Evolutionary conservation across 2,888 invertebrate genomes (phyloP).

Genomic region (Pollenia labialis): DNA sequence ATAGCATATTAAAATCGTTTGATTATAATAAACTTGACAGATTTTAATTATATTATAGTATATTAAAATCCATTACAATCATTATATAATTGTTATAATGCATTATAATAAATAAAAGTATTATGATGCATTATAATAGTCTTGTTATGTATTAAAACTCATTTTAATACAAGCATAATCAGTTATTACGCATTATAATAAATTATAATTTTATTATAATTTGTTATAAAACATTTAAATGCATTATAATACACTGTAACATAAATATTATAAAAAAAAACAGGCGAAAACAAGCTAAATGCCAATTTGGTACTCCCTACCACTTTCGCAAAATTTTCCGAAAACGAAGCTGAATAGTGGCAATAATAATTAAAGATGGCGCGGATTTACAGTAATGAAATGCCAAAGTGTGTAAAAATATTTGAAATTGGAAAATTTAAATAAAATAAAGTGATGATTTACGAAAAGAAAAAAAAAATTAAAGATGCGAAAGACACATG

Average conservation of each 20-base stretch:
- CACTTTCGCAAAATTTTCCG: too few species aligned
- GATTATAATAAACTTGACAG: background rate
- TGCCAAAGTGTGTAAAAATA: too few species aligned
- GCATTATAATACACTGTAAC: background rate
- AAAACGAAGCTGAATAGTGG: too few species aligned
- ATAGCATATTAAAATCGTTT: background rate
- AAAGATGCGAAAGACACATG: too few species aligned
- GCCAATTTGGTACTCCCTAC: too few species aligned
- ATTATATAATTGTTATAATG: background rate
- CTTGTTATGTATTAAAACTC: background rate
- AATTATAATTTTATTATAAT: conserved; percentile 23
- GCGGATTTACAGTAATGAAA: too few species aligned
- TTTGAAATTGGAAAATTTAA: too few species aligned
- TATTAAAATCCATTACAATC: background rate
- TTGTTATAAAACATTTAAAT: background rate
- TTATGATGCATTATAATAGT: background rate
- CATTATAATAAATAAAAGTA: background rate
- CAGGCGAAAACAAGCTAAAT: too few species aligned
- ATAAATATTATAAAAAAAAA: background rate
- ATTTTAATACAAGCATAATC: background rate
- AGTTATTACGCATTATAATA: background rate
- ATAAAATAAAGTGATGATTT: too few species aligned
- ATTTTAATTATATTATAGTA: conserved; percentile 6
- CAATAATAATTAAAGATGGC: too few species aligned
- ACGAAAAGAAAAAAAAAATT: too few species aligned